Evolutionary conservation across 1,140 invertebrate species (phyloP).

Genomic region (Sarcophaga bullata): DNA sequence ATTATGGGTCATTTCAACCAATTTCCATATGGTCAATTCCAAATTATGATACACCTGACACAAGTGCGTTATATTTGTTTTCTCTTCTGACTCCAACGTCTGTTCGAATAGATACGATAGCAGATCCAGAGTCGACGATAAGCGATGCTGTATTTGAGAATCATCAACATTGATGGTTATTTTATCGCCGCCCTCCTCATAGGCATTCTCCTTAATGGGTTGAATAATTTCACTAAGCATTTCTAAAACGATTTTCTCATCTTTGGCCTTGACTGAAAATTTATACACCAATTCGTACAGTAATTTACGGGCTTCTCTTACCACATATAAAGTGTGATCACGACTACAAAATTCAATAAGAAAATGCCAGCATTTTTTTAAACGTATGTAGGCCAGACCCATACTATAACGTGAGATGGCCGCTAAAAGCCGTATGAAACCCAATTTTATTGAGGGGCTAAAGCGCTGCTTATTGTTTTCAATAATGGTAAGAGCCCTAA

Average conservation of each 20-base stretch:
- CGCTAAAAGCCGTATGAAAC: conserved; percentile 70
- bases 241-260: conserved; percentile 66
- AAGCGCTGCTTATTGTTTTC: conserved; percentile 48
- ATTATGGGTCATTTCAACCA: conserved; percentile 59
- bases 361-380: conserved; percentile 68
- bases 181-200: conserved; percentile 45
- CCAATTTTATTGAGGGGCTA: conserved; percentile 70
- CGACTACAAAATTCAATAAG: conserved; percentile 69
- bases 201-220: conserved; percentile 67
- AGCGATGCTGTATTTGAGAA: conserved; percentile 67
- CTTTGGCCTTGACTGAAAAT: conserved; percentile 65
- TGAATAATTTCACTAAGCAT: conserved; percentile 67
- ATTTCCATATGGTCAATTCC: conserved; percentile 60
- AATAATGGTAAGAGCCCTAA: conserved; percentile 51
- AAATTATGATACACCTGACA: conserved; percentile 55
- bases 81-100: conserved; percentile 56
- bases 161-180: conserved; percentile 66
- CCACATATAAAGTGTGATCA: conserved; percentile 74
- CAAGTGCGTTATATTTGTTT: conserved; percentile 52
- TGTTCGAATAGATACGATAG: conserved; percentile 63
- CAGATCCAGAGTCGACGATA: conserved; percentile 69
- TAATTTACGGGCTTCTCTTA: conserved; percentile 69
- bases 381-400: conserved; percentile 70
- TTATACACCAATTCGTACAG: conserved; percentile 68
- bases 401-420: conserved; percentile 68